phyloP scores from a whole-genome alignment of 2,797 vertebrate genomes.

The Acrossocheilus fasciatus region DNA sequence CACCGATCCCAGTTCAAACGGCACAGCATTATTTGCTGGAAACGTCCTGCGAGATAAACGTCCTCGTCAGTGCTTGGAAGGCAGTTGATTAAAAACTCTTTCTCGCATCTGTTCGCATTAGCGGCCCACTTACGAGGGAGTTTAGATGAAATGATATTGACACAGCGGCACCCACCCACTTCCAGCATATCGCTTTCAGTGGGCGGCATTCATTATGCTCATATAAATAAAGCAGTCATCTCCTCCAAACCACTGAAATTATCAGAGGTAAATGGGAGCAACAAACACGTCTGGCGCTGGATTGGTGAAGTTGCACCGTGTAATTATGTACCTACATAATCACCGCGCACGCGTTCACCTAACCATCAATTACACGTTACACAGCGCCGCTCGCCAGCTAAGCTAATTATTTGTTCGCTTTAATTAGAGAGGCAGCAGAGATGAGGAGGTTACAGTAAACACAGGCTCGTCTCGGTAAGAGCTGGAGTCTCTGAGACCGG shows the following conservation, averaged over 20 bases:
- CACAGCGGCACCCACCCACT: constrained; percentile 43
- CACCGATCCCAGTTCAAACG: neutral
- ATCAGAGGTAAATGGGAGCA: constrained; percentile 47
- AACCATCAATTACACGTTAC: constrained; percentile 77
- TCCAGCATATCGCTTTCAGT: constrained; percentile 38
- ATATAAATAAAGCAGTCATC: constrained; percentile 56
- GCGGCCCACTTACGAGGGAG: constrained; percentile 38
- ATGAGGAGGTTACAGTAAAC: constrained; percentile 40
- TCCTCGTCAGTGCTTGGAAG: constrained; percentile 1
- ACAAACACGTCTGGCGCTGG: constrained; percentile 14
- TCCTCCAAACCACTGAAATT: constrained; percentile 30
- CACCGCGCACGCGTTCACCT: constrained; percentile 74
- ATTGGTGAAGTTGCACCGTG: constrained; percentile 43
- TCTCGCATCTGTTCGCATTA: constrained; percentile 44
- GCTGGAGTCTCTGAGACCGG: neutral
- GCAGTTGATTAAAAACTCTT: constrained; percentile 33
- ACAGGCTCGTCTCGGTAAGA: neutral
- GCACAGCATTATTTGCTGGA: neutral
- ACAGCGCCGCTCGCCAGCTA: constrained; percentile 66
- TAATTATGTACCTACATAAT: constrained; percentile 78
- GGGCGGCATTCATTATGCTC: constrained; percentile 48
- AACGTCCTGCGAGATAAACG: neutral
- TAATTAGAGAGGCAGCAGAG: constrained; percentile 80
- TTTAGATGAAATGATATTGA: constrained; percentile 32
- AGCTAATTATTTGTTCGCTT: constrained; percentile 77